A percentile compares a stretch with the other conserved stretches of the same genome.
These are phyloP conservation scores for Euphonia xanthogaster DNA, from an alignment of 2,797 vertebrate species.

Conservation along the genomic window DNA sequence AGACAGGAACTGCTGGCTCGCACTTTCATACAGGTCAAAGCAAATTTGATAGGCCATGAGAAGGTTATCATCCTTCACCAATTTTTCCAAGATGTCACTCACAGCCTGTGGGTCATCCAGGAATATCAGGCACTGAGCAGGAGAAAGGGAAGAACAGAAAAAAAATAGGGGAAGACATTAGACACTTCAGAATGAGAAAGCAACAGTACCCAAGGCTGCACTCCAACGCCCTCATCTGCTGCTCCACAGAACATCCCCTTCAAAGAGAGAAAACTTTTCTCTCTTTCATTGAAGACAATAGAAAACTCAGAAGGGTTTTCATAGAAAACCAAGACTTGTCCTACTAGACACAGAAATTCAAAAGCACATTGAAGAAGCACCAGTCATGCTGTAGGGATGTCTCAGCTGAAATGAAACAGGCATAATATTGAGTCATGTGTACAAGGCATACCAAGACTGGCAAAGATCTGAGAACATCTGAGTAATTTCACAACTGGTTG, in stretches of 20 bases:
- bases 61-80: conserved; percentile 98
- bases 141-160: neutral
- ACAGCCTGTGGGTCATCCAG: conserved; percentile 98
- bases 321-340: neutral
- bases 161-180: neutral
- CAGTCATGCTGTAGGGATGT: neutral
- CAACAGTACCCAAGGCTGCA: neutral
- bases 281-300: neutral
- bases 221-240: neutral
- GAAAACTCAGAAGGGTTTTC: neutral
- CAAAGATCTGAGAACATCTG: neutral
- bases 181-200: neutral
- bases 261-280: neutral
- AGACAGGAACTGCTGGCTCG: conserved; percentile 98
- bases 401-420: neutral
- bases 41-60: conserved; percentile 99
- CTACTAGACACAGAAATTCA: neutral
- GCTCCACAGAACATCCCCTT: neutral
- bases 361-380: neutral
- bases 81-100: conserved; percentile 96
- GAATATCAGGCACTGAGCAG: conserved; percentile 93
- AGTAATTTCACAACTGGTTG: neutral
- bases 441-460: neutral
- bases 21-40: conserved; percentile 98
- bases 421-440: neutral